Evolutionary conservation across 2,888 invertebrate genomes (phyloP).

Genomic region (Athalia rosae): DNA sequence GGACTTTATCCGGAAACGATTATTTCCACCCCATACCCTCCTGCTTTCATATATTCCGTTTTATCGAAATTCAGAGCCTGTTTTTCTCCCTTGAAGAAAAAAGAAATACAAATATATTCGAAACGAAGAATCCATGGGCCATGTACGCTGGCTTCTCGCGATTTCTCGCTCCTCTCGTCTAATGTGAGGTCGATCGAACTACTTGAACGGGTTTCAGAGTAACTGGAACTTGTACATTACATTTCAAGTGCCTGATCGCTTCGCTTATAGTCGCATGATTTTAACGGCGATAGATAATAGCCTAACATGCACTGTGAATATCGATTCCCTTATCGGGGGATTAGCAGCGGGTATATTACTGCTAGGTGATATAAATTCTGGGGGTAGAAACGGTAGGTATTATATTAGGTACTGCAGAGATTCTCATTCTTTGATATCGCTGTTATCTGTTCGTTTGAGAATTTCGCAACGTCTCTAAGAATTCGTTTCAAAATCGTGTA

Average conservation of each 20-base stretch:
- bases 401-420: neutral
- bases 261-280: slow-evolving; percentile 31
- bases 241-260: slow-evolving; percentile 38
- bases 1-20: too few species aligned
- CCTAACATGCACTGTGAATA: slow-evolving; percentile 28
- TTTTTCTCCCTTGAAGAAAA: neutral
- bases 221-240: slow-evolving; percentile 11
- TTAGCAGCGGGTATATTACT: slow-evolving; percentile 37
- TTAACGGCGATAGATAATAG: slow-evolving; percentile 33
- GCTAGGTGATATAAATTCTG: slow-evolving; percentile 22
- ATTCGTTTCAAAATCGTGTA: too few species aligned
- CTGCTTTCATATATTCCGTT: neutral
- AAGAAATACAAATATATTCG: neutral
- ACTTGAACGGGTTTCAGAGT: neutral
- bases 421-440: slow-evolving; percentile 14
- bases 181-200: slow-evolving; percentile 3
- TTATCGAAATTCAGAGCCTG: neutral
- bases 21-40: too few species aligned
- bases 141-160: neutral
- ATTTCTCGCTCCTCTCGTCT: neutral
- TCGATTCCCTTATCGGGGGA: slow-evolving; percentile 42
- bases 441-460: too few species aligned
- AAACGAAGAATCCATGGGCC: neutral
- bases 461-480: neutral
- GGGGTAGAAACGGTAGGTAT: neutral